Percentiles rank a stretch among this genome's conserved stretches.
Conservation (phyloP, 1,140 invertebrate genomes). For the Atta cephalotes region DNA sequence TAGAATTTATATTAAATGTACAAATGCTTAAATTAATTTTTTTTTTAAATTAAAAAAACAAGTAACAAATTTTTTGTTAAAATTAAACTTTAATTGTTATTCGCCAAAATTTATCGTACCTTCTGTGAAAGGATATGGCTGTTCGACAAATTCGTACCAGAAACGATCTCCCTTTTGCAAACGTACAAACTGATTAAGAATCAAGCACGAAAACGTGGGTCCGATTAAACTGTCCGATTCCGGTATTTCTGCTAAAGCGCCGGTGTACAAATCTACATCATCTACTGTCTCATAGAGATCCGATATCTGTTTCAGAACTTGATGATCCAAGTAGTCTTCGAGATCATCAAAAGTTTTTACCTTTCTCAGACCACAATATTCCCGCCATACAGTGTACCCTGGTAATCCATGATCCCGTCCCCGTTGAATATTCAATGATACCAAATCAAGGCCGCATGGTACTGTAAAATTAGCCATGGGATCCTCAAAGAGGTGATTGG, state of each 20-base stretch:
- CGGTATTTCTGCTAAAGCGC: constrained; percentile 92
- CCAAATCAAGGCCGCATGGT: constrained; percentile 92
- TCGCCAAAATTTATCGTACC: constrained; percentile 82
- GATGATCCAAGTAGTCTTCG: constrained; percentile 87
- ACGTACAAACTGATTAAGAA: constrained; percentile 94
- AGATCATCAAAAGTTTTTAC: constrained; percentile 92
- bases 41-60: not conserved
- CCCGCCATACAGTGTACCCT: constrained; percentile 91
- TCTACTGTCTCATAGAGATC: constrained; percentile 91
- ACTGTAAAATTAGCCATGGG: constrained; percentile 68
- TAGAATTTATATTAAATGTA: not conserved
- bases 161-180: constrained; percentile 93
- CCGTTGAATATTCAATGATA: constrained; percentile 94
- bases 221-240: constrained; percentile 91
- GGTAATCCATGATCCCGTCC: constrained; percentile 96
- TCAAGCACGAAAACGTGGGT: constrained; percentile 93
- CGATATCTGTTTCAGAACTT: constrained; percentile 88
- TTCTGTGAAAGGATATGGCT: constrained; percentile 90
- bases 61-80: not conserved
- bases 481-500: constrained; percentile 91
- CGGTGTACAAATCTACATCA: constrained; percentile 96
- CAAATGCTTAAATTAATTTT: not conserved
- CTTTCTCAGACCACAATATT: constrained; percentile 90
- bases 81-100: not conserved
- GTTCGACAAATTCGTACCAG: constrained; percentile 93